Evolutionary conservation across 2,888 invertebrate genomes (phyloP), one percentile per base, ranked within the genome.

Genomic region (Xanthia icteritia): DNA sequence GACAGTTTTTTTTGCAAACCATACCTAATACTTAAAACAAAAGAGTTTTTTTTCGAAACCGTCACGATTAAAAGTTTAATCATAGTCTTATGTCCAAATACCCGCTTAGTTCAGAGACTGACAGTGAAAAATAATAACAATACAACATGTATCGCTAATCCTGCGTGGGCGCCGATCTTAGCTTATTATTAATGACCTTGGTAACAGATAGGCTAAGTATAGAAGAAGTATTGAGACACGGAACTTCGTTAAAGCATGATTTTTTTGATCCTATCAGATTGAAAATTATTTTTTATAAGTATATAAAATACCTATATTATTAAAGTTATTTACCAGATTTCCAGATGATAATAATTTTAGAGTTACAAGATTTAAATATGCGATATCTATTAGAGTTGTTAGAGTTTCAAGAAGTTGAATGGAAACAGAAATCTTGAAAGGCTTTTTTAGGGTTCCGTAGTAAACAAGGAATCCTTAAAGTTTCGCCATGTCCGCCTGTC

Each of bases 111-210:
- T 76, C 4, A 1, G 13, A n/a, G 20, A 45, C 63, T 75, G 68
- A 73, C 75, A 85, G 66, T 84, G 81, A 78, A 78, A 74, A 67
- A 80, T 72, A 77, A 85, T 83, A 87, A 80, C 73, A 83, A 83
- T 66, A 83, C 69, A 83, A 73, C 54, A 79, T 36, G 67, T 56
- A 31, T 70, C 20, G 63, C 58, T 78, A 76, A 79, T 58, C 68
- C 51, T 15, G 39, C 58, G 69, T 71, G 74, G 64, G 70, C 69
- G 67, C 61, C 27, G 17, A 67, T 60, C 65, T 66, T 20, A 54
- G 72, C 70, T 70, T 73, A 78, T 76, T 76, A 83, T 70, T 64
- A 75, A 60, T 60, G 65, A 13, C 82, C 84, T 83, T 80, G n/a
- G 39, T 1, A 61, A 45, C 42, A 63, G 54, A 36, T 31, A 60